Conservation (phyloP, 2,797 vertebrate species). For the Nannoperca australis region DNA sequence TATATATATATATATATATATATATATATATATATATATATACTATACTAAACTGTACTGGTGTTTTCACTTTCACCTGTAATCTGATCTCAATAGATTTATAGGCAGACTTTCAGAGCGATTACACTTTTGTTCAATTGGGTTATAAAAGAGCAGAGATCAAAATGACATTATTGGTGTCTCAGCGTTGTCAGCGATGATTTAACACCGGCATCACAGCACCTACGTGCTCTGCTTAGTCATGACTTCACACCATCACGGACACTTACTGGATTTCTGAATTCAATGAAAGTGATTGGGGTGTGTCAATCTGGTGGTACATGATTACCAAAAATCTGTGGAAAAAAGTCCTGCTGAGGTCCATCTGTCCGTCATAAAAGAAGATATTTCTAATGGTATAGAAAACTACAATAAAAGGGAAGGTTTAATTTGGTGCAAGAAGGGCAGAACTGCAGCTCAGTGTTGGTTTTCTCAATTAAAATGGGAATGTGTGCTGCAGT, state of each 20-base stretch:
- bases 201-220: conserved; percentile 34
- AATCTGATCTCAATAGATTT: conserved; percentile 15
- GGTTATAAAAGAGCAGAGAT: not conserved
- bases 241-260: conserved; percentile 9
- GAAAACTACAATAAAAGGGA: not conserved
- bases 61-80: not conserved
- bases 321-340: not conserved
- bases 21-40: no score
- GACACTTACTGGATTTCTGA: conserved; percentile 40
- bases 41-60: no score
- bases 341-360: not conserved
- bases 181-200: conserved; percentile 34
- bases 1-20: no score
- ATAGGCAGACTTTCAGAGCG: not conserved
- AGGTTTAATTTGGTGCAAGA: not conserved
- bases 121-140: not conserved
- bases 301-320: not conserved
- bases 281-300: not conserved
- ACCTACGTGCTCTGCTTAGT: conserved; percentile 15
- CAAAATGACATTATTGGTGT: conserved; percentile 5
- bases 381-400: not conserved
- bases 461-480: not conserved
- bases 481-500: conserved; percentile 7
- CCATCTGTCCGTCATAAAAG: not conserved
- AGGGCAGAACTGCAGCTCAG: conserved; percentile 8